Evolutionary conservation across 2,797 vertebrate species (phyloP), one percentile per base, ranked within the genome.

Genomic region (Amniataba percoides): DNA sequence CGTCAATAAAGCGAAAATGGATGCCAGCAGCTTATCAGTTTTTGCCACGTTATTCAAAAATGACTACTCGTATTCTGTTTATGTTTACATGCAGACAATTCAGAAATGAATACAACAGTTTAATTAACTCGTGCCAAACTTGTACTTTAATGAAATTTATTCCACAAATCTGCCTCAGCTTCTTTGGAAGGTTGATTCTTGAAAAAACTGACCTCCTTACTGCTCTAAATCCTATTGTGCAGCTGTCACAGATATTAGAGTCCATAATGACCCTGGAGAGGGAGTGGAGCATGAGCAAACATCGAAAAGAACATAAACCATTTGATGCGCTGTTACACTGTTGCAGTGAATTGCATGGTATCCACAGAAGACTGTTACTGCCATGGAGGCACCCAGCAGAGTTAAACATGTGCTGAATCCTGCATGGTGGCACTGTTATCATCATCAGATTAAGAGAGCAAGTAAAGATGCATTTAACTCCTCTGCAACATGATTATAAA

Each of bases 291-390:
- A 74, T 53, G 74, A 73, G 78, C 55, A 84, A 82, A 84, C 82
- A 87, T 36, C 57, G 52, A 46, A 76, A 77, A 81, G 81, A 86
- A 80, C 79, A 85, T 72, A 84, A 89, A 83, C 80, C 88, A 87
- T 90, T 87, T 69, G 81, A 78, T 61, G 48, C 48, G 46, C 83
- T 74, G 60, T 67, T 81, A 58, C 48, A 55, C n/a, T 43, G 65
- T 74, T 78, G 48, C 78, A 84, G 43, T 46, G 69, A 73, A 77
- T 64, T 61, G 70, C 21, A 7, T 70, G 66, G 68, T 48, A 52
- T 75, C 74, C 53, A 42, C 40, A 60, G 55, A 79, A 74, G 52
- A 56, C 7, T 45, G 66, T 60, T 48, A 65, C 39, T 62, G 49
- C 57, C 48, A 46, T 19, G 63, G 16, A 70, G 74, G 71, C 69